phyloP scores from a whole-genome alignment of 2,888 invertebrate genomes.

The Keiferia lycopersicella region DNA sequence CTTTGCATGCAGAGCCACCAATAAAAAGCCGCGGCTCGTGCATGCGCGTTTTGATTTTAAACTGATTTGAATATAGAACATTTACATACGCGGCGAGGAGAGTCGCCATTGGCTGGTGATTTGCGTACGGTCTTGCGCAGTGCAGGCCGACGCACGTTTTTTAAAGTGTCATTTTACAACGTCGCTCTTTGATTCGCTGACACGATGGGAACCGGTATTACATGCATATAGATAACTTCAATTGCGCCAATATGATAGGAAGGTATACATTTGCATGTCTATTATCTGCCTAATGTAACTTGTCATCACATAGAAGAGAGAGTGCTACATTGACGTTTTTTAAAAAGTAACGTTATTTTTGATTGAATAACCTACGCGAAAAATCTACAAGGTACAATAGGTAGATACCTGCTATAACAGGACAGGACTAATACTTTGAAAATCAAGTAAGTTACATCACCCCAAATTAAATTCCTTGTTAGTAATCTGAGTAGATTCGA shows the following conservation, averaged over 20 bases:
- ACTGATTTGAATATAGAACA: conserved; percentile 78
- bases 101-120: conserved; percentile 62
- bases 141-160: conserved; percentile 49
- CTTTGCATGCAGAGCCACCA: conserved; percentile 72
- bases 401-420: background rate
- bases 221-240: conserved; percentile 6
- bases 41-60: conserved; percentile 79
- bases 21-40: conserved; percentile 73
- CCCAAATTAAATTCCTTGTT: conserved; percentile 7
- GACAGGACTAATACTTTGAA: conserved; percentile 9
- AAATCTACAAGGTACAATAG: too few species aligned
- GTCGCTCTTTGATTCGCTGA: conserved; percentile 63
- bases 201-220: conserved; percentile 32
- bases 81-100: conserved; percentile 65
- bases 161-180: conserved; percentile 61
- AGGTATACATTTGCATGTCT: conserved; percentile 11
- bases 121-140: conserved; percentile 68
- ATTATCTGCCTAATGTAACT: background rate
- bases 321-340: too few species aligned
- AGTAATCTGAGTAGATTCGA: conserved; percentile 15
- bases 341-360: too few species aligned
- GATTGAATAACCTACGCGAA: too few species aligned
- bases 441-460: background rate
- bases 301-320: too few species aligned
- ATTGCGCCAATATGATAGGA: background rate